Base-by-base conservation (phyloP, 1,140 invertebrate genomes). In the Proctacanthus coquilletti region DNA sequence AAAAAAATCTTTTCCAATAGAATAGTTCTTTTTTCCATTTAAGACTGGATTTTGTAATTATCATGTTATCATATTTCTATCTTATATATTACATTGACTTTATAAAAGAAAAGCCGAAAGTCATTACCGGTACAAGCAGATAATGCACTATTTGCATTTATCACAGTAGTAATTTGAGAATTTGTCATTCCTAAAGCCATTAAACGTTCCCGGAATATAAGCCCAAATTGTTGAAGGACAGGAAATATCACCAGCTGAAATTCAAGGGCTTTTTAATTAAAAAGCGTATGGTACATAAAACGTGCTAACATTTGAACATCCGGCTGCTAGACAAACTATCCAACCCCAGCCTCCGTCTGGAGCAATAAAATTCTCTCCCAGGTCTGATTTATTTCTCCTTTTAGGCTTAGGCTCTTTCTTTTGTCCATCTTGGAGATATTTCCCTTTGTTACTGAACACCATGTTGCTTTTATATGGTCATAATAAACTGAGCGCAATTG, bases 191-290 rank as follows among this genome's bases (percentile, higher is more conserved):
- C 69, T 18, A 77, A 47, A 3, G 62, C 46, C 1, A 50, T 37
- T 21, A 77, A 69, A 44, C 65, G 69, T 33, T 73, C 69, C 17
- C 69, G 69, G 47, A 75, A 78, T 25, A 79, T 54, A 18, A 78
- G 60, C 2, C 74, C 75, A 42, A 79, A 78, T 41, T 72, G 73
- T 51, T 77, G 75, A 23, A 77, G 51, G 36, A 74, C 62, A 4
- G 72, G 69, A 43, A 76, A 61, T 5, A 68, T 60, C 36, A 68
- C 70, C 3, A 77, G 56, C 76, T 79, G 60, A 17, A 68, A 68
- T 43, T n/a, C n/a, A n/a, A n/a, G n/a, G n/a, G n/a, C n/a, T n/a
- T n/a, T n/a, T n/a, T n/a, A n/a, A n/a, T n/a, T n/a, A n/a, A n/a
- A n/a, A n/a, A n/a, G n/a, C n/a, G n/a, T n/a, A n/a, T n/a, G n/a